Evolutionary conservation across 2,888 invertebrate species (phyloP).

Genomic region (Acronicta alni): DNA sequence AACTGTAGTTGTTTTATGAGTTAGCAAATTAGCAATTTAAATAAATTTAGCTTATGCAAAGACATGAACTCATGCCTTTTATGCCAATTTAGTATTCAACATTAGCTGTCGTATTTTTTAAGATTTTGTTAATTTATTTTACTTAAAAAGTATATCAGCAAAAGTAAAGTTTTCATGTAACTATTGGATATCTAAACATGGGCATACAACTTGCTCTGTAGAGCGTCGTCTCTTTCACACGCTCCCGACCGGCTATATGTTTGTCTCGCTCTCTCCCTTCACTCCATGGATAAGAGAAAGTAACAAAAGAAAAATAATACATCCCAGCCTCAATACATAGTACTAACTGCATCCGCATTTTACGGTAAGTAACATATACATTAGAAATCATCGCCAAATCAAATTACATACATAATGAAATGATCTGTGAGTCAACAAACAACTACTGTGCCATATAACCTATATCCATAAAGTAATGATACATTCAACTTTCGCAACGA

Average conservation of each 20-base stretch:
- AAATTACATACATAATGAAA: constrained; percentile 45
- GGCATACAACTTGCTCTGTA: constrained; percentile 71
- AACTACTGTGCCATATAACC: constrained; percentile 75
- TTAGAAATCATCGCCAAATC: constrained; percentile 42
- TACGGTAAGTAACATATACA: constrained; percentile 48
- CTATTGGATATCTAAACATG: constrained; percentile 63
- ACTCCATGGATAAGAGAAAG: constrained; percentile 87
- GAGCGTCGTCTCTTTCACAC: constrained; percentile 77
- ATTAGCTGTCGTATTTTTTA: constrained; percentile 5
- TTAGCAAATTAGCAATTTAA: constrained; percentile 47
- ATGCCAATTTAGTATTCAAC: constrained; percentile 7
- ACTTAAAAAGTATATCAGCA: constrained; percentile 60
- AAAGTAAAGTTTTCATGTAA: constrained; percentile 73
- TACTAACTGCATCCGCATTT: constrained; percentile 65
- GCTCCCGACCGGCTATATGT: constrained; percentile 53
- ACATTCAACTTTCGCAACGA: constrained; percentile 62
- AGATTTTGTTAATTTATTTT: constrained; percentile 5
- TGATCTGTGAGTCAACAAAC: constrained; percentile 68
- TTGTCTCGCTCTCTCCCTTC: constrained; percentile 84
- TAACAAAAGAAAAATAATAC: constrained; percentile 87
- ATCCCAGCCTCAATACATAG: constrained; percentile 78
- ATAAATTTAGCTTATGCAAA: constrained; percentile 42
- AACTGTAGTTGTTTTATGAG: constrained; percentile 43
- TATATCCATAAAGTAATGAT: constrained; percentile 63
- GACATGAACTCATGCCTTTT: constrained; percentile 20